Base-by-base conservation (phyloP, 2,888 invertebrate genomes). In the Acronicta psi region DNA sequence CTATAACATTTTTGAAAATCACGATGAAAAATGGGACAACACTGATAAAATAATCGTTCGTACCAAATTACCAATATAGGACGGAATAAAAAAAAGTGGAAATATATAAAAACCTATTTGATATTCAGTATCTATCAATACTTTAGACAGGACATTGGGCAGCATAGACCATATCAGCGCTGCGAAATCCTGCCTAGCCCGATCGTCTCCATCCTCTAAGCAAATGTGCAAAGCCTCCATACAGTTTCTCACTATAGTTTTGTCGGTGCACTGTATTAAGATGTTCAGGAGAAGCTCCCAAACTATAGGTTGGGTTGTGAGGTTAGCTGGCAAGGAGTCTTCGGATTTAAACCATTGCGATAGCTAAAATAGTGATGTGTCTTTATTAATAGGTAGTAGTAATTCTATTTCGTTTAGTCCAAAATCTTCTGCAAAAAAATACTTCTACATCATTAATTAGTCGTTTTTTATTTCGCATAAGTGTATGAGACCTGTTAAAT, bases 341-440 rank as follows among this genome's bases (percentile, higher is more conserved):
- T 93, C 93, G 0, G 64, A 80, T 75, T 87, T 86, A 0, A 94
- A 79, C 94, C 94, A 93, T 81, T 92, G 86, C 7, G 90, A 86
- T 14, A 93, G 67, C 94, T 93, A 54, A 23, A 38, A 17, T 13
- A 7, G 6, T 7, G 6, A 20, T 40, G 7, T 13, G 11, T 13
- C 25, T 29, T 29, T 11, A 11, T 29, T 29, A 29, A 20, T 20
- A 4, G 5, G 20, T 20, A 20, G 5, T n/a, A n/a, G 9, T 25
- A 9, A 25, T 9, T 25, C 25, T 25, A 25, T 25, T 25, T 25
- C 23, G 1, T 23, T 9, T 25, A 7, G 9, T 9, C 25, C 25
- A 25, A 25, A 25, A 5, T 20, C 20, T 20, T 2, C 20, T 2
- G n/a, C n/a, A n/a, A n/a, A n/a, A n/a, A n/a, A n/a, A n/a, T n/a